Evolutionary conservation across 2,113 vertebrate species (phyloP).

Genomic region (Haemorhous mexicanus): DNA sequence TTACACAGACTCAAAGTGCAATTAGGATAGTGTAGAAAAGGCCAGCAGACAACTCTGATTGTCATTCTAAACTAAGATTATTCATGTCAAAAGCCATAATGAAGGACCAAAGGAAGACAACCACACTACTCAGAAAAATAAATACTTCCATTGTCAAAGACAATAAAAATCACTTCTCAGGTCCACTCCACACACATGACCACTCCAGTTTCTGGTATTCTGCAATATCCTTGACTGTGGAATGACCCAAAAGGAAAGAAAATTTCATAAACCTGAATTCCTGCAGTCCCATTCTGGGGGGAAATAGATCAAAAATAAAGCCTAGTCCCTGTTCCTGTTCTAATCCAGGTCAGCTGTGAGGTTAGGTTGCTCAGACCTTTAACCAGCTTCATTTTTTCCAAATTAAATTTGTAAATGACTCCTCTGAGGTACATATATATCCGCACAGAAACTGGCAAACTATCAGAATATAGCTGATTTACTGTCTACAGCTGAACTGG

Average conservation of each 20-base stretch:
- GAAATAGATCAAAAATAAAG: background rate
- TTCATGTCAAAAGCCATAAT: background rate
- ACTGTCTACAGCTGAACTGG: background rate
- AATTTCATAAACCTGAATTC: background rate
- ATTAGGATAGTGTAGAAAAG: background rate
- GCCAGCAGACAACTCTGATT: background rate
- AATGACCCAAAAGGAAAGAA: background rate
- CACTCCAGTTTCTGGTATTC: background rate
- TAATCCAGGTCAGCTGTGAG: background rate
- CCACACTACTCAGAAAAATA: background rate
- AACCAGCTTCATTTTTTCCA: background rate
- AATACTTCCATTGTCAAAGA: background rate
- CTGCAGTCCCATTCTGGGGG: background rate
- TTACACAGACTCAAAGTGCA: background rate
- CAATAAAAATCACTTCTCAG: background rate
- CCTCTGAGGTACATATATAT: background rate
- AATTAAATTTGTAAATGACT: background rate
- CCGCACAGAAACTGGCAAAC: background rate
- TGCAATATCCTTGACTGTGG: background rate
- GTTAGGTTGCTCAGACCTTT: background rate
- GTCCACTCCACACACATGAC: fast-evolving
- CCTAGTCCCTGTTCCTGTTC: background rate
- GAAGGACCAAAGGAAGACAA: background rate
- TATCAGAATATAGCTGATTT: background rate
- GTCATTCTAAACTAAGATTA: background rate